phyloP scores from a whole-genome alignment of 2,888 invertebrate genomes.

The Tenthredo amoena region DNA sequence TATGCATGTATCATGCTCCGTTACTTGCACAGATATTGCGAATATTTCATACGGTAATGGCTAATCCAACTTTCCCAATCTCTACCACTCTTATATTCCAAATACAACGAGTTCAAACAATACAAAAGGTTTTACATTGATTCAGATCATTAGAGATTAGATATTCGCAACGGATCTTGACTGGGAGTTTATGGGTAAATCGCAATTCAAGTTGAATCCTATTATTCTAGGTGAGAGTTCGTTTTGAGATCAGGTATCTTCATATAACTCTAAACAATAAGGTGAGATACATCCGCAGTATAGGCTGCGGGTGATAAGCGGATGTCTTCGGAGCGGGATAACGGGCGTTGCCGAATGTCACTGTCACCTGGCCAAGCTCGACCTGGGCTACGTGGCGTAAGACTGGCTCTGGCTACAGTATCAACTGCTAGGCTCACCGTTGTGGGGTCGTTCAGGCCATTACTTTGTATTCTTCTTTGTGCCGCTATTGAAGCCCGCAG shows the following conservation, averaged over 20 bases:
- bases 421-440: slow-evolving; percentile 91
- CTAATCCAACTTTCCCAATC: too few relatives aligned
- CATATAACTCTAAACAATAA: slow-evolving; percentile 82
- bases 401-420: slow-evolving; percentile 75
- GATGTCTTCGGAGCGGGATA: slow-evolving; percentile 77
- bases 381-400: slow-evolving; percentile 81
- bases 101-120: too few relatives aligned
- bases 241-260: background rate
- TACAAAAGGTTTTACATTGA: too few relatives aligned
- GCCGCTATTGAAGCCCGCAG: slow-evolving; percentile 89
- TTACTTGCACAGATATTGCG: too few relatives aligned
- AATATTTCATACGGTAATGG: too few relatives aligned
- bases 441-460: slow-evolving; percentile 89
- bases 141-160: too few relatives aligned
- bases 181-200: background rate
- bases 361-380: slow-evolving; percentile 85
- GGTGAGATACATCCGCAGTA: slow-evolving; percentile 89
- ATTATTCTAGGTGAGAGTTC: background rate
- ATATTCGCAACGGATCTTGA: too few relatives aligned
- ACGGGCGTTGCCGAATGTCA: slow-evolving; percentile 83
- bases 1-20: too few relatives aligned
- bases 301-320: slow-evolving; percentile 85
- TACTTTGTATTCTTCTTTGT: slow-evolving; percentile 89
- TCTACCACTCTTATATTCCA: too few relatives aligned
- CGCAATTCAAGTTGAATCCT: background rate